Base-by-base conservation (phyloP, 2,888 invertebrate species). In the Zaprionus bogoriensis region DNA sequence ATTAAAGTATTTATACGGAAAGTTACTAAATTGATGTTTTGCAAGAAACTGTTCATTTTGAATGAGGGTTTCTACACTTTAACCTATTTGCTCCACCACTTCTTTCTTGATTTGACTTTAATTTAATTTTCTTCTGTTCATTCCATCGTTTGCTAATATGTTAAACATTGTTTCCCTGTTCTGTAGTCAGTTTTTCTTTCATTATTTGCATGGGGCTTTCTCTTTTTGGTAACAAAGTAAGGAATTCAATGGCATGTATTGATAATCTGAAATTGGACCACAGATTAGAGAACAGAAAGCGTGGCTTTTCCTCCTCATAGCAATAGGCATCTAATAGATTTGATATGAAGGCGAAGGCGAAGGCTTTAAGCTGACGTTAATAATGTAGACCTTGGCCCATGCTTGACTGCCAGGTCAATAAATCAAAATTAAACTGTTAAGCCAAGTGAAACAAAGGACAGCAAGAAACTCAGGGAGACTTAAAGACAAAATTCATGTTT, bases 341-440 rank as follows among this genome's bases (percentile, higher is more conserved):
- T 14, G 39, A 39, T 55, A 25, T 44, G 55, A 65, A 76, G 65
- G 65, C 52, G 68, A 14, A 61, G n/a, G n/a, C n/a, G n/a, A n/a
- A n/a, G n/a, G n/a, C n/a, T n/a, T n/a, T n/a, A n/a, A n/a, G n/a
- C n/a, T n/a, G n/a, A 62, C 76, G 76, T 76, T 66, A 74, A 78
- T 81, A 74, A 81, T 72, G 60, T 64, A 61, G 62, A 65, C 58
- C 50, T 62, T 66, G 50, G 50, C 45, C 27, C 46, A n/a, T 48
- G n/a, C n/a, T 28, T 39, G 42, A 22, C 57, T 73, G 75, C 62
- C 78, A 72, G 70, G 83, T 80, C 73, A 80, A 80, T 80, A 80
- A 80, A 83, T 80, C 77, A 75, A 80, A 83, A 80, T 77, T 67
- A 80, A 65, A 55, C 58, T 76, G 76, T 60, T 74, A 74, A 71